Base-by-base conservation (phyloP, 2,797 vertebrate genomes). In the Falco berigora region DNA sequence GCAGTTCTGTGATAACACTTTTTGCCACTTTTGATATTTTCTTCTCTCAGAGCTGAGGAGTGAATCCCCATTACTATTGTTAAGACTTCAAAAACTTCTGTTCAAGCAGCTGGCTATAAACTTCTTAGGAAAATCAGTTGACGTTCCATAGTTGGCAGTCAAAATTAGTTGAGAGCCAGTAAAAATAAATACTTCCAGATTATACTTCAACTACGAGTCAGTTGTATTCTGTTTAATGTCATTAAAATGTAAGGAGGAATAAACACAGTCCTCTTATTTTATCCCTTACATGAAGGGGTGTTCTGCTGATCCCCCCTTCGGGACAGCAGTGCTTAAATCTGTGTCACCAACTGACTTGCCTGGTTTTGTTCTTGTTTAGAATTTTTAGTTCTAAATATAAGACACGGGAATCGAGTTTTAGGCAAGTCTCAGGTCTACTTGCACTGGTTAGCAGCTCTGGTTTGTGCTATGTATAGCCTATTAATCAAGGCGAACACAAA, bases 181-280 rank as follows among this genome's bases (percentile, higher is more conserved):
- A 42, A 95, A 95, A 96, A 92, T 23, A 92, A 94, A 93, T 82
- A 67, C 27, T 92, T 90, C 32, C 73, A 88, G 77, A 88, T 73
- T 80, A 59, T 30, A 59, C 81, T 94, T 90, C 49, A 64, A 6
- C 32, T 59, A 75, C 21, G 38, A 89, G 24, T 69, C 53, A 49
- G 4, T 6, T 42, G 73, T 71, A 52, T 64, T 92, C 67, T 64
- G 42, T 42, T 79, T 84, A 36, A 72, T 52, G 36, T 34, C 27
- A 25, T 88, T 68, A 88, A 81, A 78, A 84, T n/a, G 5, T 55
- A 73, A 69, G 30, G 12, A 64, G 8, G 12, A 86, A 82, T 44
- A 73, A 63, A 5, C 34, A 74, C 49, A 55, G 6, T 84, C 10
- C 10, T 76, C 34, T 6, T 17, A 20, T 84, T 92, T 90, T 75